Evolutionary conservation across 2,113 vertebrate genomes (phyloP).

Genomic region (Thamnaconus septentrionalis): DNA sequence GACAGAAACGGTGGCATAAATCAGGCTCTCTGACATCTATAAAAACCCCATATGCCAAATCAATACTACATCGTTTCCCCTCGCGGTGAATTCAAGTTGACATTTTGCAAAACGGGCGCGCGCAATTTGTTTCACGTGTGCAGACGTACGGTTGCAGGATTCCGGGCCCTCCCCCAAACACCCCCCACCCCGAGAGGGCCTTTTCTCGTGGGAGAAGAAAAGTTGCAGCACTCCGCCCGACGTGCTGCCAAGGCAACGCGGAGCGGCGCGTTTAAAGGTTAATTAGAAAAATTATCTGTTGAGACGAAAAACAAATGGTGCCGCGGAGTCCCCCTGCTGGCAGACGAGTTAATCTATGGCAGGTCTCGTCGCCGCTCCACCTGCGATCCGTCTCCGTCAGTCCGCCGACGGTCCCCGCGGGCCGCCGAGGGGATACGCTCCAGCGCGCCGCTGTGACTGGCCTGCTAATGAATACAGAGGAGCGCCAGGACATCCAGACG

Average conservation of each 20-base stretch:
- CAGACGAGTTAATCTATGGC: slow-evolving; percentile 83
- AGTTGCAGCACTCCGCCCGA: slow-evolving; percentile 19
- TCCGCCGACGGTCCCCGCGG: slow-evolving; percentile 72
- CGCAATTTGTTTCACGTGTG: background rate
- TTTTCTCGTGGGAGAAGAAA: slow-evolving; percentile 29
- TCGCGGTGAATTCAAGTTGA: slow-evolving; percentile 7
- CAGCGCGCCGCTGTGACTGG: slow-evolving; percentile 63
- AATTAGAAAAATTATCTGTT: slow-evolving; percentile 97
- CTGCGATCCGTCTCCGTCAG: slow-evolving; percentile 90
- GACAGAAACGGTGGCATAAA: background rate
- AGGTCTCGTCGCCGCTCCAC: slow-evolving; percentile 73
- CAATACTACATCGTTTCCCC: slow-evolving; percentile 8
- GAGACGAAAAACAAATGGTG: slow-evolving; percentile 74
- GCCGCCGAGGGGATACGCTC: slow-evolving; percentile 72
- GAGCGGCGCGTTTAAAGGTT: slow-evolving; percentile 83
- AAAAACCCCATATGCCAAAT: slow-evolving; percentile 3
- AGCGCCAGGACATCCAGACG: slow-evolving; percentile 58
- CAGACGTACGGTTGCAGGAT: background rate
- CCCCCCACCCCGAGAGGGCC: too few species aligned
- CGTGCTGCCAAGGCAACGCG: slow-evolving; percentile 52
- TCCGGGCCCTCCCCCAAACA: too few species aligned
- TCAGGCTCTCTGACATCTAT: slow-evolving; percentile 4
- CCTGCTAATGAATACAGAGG: slow-evolving; percentile 69
- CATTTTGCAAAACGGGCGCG: slow-evolving; percentile 16
- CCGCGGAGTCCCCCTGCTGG: slow-evolving; percentile 65